Evolutionary conservation across 2,888 invertebrate species (phyloP).

Genomic region (Drosophila siamana): DNA sequence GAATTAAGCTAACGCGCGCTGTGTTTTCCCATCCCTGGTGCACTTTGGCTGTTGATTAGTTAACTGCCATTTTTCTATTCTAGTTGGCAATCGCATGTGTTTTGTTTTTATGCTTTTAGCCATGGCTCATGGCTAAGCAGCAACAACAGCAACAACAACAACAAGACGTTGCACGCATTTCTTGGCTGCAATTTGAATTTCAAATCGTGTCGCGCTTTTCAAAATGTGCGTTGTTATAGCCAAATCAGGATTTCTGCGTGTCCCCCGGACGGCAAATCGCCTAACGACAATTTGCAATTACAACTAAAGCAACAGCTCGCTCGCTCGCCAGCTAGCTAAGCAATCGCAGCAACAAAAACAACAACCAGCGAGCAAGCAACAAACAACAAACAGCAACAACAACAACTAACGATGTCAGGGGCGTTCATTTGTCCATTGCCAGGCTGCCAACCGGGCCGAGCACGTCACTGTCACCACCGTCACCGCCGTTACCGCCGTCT

Average conservation of each 20-base stretch:
- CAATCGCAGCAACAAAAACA: slow-evolving; percentile 38
- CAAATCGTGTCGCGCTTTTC: slow-evolving; percentile 70
- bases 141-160: slow-evolving; percentile 26
- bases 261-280: slow-evolving; percentile 51
- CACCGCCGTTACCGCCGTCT: slow-evolving; percentile 44
- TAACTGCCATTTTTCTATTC: slow-evolving; percentile 73
- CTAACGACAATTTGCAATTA: slow-evolving; percentile 78
- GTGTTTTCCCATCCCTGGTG: slow-evolving; percentile 60
- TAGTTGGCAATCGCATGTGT: slow-evolving; percentile 45
- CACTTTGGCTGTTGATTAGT: slow-evolving; percentile 66
- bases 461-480: slow-evolving; percentile 75
- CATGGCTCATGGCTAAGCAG: slow-evolving; percentile 72
- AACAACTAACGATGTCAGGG: slow-evolving; percentile 78
- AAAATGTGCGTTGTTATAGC: slow-evolving; percentile 79
- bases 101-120: slow-evolving; percentile 63
- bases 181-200: slow-evolving; percentile 79
- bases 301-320: slow-evolving; percentile 55
- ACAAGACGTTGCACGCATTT: slow-evolving; percentile 71
- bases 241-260: slow-evolving; percentile 81
- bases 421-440: slow-evolving; percentile 80
- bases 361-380: slow-evolving; percentile 27
- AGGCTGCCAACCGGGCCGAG: slow-evolving; percentile 71
- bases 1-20: neutral
- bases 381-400: slow-evolving; percentile 39
- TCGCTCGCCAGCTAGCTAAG: slow-evolving; percentile 26